Conservation (phyloP, 2,113 vertebrate genomes). For the Oreocharis arfaki region DNA sequence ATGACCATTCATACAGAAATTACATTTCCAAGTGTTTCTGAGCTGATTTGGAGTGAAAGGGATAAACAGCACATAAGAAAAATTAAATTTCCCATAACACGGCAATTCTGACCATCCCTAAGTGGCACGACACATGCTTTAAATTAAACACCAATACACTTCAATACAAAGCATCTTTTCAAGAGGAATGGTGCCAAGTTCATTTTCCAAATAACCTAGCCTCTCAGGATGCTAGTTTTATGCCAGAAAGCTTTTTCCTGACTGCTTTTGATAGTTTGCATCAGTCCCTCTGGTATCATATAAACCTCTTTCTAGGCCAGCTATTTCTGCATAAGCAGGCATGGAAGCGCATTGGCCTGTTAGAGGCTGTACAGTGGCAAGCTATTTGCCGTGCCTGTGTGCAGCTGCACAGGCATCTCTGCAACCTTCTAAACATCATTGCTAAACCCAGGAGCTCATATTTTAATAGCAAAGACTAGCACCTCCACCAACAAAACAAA, state of each 20-base stretch:
- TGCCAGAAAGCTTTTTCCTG: not conserved
- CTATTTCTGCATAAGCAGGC: not conserved
- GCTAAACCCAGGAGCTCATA: not conserved
- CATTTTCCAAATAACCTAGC: not conserved
- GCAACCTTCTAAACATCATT: not conserved
- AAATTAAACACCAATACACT: not conserved
- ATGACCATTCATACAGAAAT: not conserved
- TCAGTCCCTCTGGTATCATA: not conserved
- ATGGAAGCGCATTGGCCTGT: not conserved
- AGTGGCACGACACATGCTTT: not conserved
- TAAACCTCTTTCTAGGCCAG: not conserved
- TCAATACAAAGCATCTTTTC: not conserved
- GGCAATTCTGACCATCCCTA: not conserved
- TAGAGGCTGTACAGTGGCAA: not conserved
- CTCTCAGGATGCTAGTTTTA: not conserved
- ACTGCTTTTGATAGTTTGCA: not conserved
- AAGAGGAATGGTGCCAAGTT: not conserved
- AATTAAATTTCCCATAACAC: not conserved
- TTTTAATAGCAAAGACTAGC: not conserved
- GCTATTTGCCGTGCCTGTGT: not conserved
- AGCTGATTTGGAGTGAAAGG: not conserved
- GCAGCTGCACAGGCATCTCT: not conserved
- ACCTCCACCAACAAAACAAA: not conserved
- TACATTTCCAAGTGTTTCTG: not conserved
- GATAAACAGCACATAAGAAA: not conserved